These are phyloP conservation scores for Lithophane ornitopus DNA, from an alignment of 2,888 invertebrate species.

Conservation along the genomic window DNA sequence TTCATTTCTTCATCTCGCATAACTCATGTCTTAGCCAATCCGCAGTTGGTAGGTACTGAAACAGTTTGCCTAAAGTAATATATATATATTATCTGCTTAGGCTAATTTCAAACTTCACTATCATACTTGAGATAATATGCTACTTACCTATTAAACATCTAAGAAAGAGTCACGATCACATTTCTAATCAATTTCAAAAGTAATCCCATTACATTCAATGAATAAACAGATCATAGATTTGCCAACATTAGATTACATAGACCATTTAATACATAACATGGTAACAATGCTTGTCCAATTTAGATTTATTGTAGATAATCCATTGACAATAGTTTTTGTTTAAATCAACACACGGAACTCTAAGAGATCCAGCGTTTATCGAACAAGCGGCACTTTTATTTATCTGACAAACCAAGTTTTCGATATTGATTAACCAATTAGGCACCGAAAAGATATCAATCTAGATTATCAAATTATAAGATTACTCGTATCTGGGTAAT, in stretches of 20 bases:
- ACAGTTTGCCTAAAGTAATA: neutral
- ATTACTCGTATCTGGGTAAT: slow-evolving; percentile 65
- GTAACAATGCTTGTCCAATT: slow-evolving; percentile 62
- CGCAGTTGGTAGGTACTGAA: neutral
- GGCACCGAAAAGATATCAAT: slow-evolving; percentile 55
- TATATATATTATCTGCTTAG: neutral
- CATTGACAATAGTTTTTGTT: slow-evolving; percentile 63
- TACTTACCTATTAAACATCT: neutral
- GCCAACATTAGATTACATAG: slow-evolving; percentile 47
- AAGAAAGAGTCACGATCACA: slow-evolving; percentile 15
- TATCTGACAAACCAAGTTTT: slow-evolving; percentile 32
- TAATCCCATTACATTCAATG: slow-evolving; percentile 45
- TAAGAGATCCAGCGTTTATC: slow-evolving; percentile 41
- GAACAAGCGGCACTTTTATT: slow-evolving; percentile 52
- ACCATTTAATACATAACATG: slow-evolving; percentile 51
- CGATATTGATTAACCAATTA: slow-evolving; percentile 64
- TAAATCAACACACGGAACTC: slow-evolving; percentile 53
- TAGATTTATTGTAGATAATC: slow-evolving; percentile 63
- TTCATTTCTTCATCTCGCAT: no score
- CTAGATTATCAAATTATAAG: slow-evolving; percentile 51
- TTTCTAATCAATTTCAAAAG: slow-evolving; percentile 23
- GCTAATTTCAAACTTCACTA: neutral
- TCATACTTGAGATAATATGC: neutral
- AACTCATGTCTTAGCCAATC: neutral
- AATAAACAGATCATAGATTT: slow-evolving; percentile 49